These are phyloP conservation scores for Embiotoca jacksoni DNA, from an alignment of 2,113 vertebrate genomes.

Conservation along the genomic window DNA sequence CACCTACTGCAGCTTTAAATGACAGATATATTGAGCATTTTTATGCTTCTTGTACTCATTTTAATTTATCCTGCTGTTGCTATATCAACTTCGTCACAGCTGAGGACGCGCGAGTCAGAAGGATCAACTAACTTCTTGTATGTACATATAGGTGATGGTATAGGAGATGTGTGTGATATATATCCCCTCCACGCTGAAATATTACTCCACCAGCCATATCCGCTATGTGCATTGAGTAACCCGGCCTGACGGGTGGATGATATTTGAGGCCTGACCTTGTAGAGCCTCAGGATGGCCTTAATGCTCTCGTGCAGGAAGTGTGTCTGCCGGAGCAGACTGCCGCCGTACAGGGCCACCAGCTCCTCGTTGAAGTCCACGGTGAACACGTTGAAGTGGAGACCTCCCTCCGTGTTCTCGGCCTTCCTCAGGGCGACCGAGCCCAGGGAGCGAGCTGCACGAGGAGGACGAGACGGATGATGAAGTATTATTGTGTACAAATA, in stretches of 20 bases:
- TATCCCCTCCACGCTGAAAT: constrained; percentile 6
- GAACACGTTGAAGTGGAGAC: constrained; percentile 95
- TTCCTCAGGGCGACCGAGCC: constrained; percentile 96
- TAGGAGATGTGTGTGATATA: constrained; percentile 4
- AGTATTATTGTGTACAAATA: not conserved
- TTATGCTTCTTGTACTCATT: no score
- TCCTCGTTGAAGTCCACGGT: constrained; percentile 98
- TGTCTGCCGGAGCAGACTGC: constrained; percentile 92
- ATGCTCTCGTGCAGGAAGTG: constrained; percentile 96
- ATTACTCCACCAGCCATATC: not conserved
- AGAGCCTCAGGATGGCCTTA: constrained; percentile 93
- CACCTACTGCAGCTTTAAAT: no score
- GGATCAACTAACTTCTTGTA: not conserved
- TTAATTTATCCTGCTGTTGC: no score
- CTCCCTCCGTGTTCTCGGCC: constrained; percentile 91
- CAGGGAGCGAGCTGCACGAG: constrained; percentile 89
- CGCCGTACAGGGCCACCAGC: constrained; percentile 95
- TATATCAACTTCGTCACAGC: no score
- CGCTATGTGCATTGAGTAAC: not conserved
- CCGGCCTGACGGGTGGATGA: not conserved
- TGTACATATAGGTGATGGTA: constrained; percentile 11
- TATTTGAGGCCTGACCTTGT: constrained; percentile 87
- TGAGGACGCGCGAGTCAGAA: not conserved
- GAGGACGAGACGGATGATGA: not conserved
- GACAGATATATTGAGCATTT: no score